Evolutionary conservation across 2,888 invertebrate species (phyloP).

Genomic region (Drosophila mercatorum): DNA sequence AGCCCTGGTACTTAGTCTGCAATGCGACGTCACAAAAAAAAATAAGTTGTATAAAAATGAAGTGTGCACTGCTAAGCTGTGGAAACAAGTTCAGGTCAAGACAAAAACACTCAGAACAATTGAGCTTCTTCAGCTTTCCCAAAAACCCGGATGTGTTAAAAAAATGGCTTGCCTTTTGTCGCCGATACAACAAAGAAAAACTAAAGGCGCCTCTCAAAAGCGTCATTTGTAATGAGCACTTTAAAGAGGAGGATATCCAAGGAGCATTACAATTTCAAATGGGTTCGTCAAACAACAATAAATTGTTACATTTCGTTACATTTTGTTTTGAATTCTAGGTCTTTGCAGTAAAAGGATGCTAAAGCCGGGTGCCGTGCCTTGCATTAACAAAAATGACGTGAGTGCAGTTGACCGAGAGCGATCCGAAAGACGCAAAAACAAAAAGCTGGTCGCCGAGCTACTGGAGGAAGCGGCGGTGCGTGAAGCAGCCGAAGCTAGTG

Average conservation of each 20-base stretch:
- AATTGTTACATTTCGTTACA: accelerated
- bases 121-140: constrained; percentile 64
- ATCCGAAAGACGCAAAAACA: constrained; percentile 50
- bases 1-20: constrained; percentile 27
- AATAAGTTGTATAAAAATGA: constrained; percentile 53
- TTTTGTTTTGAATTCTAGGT: constrained; percentile 27
- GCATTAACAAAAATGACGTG: constrained; percentile 53
- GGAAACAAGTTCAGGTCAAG: constrained; percentile 50
- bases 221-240: constrained; percentile 62
- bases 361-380: constrained; percentile 61
- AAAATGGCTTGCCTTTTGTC: constrained; percentile 58
- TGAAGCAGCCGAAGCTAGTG: constrained; percentile 43
- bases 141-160: constrained; percentile 42
- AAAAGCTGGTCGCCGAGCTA: constrained; percentile 54
- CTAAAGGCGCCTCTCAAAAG: constrained; percentile 36
- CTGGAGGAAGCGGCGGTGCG: constrained; percentile 52
- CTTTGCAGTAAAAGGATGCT: constrained; percentile 62
- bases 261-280: constrained; percentile 62
- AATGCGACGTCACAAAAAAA: constrained; percentile 50
- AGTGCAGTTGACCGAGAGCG: constrained; percentile 47
- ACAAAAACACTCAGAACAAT: constrained; percentile 46
- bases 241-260: constrained; percentile 63
- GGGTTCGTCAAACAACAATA: constrained; percentile 43
- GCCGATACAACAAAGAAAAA: constrained; percentile 43
- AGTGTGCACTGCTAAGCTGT: constrained; percentile 58